A percentile compares a stretch with the other conserved stretches of the same genome.
Conservation (phyloP, 2,797 vertebrate species). For the Falco rusticolus region DNA sequence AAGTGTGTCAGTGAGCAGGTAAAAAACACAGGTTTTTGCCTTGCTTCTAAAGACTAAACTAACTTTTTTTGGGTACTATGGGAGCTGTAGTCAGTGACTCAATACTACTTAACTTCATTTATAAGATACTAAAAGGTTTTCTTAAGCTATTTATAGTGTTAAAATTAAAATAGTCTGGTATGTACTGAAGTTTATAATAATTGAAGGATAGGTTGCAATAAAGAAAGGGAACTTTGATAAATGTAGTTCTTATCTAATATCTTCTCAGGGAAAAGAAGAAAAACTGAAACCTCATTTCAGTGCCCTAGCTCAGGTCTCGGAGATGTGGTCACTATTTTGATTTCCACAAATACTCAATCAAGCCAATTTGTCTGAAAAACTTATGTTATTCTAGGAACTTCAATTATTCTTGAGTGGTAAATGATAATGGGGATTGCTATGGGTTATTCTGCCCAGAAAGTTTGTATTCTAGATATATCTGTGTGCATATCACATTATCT, state of each 20-base stretch:
- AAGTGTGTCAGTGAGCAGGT: neutral
- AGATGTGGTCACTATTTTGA: neutral
- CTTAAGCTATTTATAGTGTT: neutral
- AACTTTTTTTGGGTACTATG: neutral
- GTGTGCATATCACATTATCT: fast-evolving
- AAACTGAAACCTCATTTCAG: neutral
- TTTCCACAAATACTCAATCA: neutral
- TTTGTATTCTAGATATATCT: neutral
- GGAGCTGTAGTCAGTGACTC: too few relatives aligned
- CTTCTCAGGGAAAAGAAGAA: neutral
- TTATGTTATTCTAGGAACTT: neutral
- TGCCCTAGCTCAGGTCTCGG: neutral
- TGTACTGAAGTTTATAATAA: neutral
- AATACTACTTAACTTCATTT: neutral
- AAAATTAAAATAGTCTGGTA: neutral
- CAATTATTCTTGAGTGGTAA: neutral
- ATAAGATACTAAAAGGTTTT: neutral
- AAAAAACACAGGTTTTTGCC: fast-evolving
- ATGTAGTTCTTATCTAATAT: neutral
- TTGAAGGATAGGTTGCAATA: neutral
- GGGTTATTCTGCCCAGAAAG: neutral
- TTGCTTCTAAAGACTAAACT: neutral
- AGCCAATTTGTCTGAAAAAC: neutral
- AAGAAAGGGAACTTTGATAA: neutral
- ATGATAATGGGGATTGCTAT: neutral